Evolutionary conservation across 2,888 invertebrate genomes (phyloP), one percentile per base, ranked within the genome.

Genomic region (Rhabditoides inermis): DNA sequence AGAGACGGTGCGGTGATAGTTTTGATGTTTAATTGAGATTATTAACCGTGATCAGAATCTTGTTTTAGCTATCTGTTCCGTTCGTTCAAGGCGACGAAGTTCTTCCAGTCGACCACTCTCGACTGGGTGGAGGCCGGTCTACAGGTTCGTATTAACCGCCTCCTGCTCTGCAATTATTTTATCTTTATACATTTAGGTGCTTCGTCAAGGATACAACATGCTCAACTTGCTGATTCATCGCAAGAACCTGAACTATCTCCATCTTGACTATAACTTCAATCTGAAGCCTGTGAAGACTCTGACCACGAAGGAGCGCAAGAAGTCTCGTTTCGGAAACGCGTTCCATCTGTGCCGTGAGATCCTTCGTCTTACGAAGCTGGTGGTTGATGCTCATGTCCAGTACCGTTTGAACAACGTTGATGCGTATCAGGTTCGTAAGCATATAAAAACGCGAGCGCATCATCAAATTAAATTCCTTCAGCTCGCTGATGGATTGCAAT

Each of bases 91-190:
- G 89, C 94, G 0, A 99, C 98, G 0, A 99, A 99, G 79, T 99
- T 99, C 82, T 99, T 99, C 83, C 95, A 99, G 85, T 91, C 91
- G 0, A 99, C 98, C 0, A 92, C 92, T 0, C 81, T 99, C 66
- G 98, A 99, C 80, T 99, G 98, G 98, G 98, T 99, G 2, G 98
- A 99, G 80, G 94, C 92, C 12, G 98, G 98, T 3, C 80, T 98
- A 41, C 98, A 98, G 81, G 79, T 73, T 12, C 7, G 10, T 12
- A 32, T 32, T 1, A 32, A 32, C n/a, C n/a, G n/a, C n/a, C n/a
- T n/a, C n/a, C n/a, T n/a, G n/a, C n/a, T n/a, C n/a, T n/a, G n/a
- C n/a, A n/a, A n/a, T n/a, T n/a, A n/a, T n/a, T n/a, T n/a, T n/a
- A n/a, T n/a, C n/a, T n/a, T n/a, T n/a, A n/a, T n/a, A n/a, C n/a